phyloP scores from a whole-genome alignment of 2,113 vertebrate species.

The Pavo muticus region DNA sequence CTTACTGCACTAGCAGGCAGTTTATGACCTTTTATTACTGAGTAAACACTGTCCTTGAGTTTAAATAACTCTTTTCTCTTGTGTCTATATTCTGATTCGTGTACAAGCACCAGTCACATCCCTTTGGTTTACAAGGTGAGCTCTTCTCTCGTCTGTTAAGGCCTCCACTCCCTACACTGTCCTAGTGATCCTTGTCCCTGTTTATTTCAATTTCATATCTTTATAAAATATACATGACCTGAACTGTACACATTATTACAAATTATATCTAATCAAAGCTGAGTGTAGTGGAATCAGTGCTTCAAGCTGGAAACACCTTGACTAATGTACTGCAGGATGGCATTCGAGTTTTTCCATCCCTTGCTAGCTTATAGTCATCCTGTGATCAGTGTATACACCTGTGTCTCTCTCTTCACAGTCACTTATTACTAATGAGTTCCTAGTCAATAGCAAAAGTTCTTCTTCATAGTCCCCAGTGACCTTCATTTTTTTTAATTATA shows the following conservation, averaged over 20 bases:
- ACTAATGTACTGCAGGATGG: background rate
- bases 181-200: background rate
- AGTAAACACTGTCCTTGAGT: background rate
- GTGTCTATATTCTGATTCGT: background rate
- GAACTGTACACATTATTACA: background rate
- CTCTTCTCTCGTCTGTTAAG: background rate
- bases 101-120: background rate
- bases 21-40: background rate
- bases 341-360: background rate
- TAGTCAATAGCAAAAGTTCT: constrained; percentile 23
- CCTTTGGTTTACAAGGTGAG: background rate
- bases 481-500: constrained; percentile 39
- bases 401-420: background rate
- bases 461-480: background rate
- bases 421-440: background rate
- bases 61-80: background rate
- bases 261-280: background rate
- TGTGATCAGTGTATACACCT: background rate
- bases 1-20: background rate
- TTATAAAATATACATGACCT: constrained; percentile 14
- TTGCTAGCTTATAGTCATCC: background rate
- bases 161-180: accelerated
- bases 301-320: background rate
- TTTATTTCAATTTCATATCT: background rate
- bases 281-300: background rate